These are phyloP conservation scores for Diadromus collaris DNA, from an alignment of 2,888 invertebrate genomes.

Conservation along the genomic window DNA sequence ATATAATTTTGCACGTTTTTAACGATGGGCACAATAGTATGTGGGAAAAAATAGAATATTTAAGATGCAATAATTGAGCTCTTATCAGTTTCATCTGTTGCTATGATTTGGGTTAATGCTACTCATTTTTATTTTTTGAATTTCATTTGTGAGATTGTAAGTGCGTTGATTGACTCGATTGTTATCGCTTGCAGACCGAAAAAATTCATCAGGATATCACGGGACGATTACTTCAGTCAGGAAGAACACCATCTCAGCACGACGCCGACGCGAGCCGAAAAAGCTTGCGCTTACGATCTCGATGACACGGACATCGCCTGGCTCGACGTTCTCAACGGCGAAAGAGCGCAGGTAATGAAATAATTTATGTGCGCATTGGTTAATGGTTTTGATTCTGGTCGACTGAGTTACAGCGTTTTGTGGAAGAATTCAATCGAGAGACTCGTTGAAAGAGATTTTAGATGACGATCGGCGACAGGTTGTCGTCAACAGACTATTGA, in stretches of 20 bases:
- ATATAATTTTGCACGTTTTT: no score
- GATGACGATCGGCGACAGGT: neutral
- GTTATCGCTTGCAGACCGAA: constrained; percentile 87
- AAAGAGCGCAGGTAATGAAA: constrained; percentile 85
- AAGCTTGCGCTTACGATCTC: constrained; percentile 96
- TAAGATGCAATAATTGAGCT: no score
- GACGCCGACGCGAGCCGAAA: constrained; percentile 93
- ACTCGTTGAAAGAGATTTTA: neutral
- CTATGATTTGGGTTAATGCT: no score
- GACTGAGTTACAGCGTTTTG: neutral
- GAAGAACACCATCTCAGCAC: constrained; percentile 93
- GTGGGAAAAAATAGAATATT: no score
- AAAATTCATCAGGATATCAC: constrained; percentile 94
- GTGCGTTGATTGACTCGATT: neutral
- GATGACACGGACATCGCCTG: constrained; percentile 96
- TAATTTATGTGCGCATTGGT: neutral
- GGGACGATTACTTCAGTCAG: constrained; percentile 92
- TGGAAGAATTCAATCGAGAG: neutral
- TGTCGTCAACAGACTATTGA: no score
- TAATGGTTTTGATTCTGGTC: neutral
- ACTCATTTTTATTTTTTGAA: constrained; percentile 1
- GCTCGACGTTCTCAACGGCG: constrained; percentile 93
- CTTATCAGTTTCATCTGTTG: no score
- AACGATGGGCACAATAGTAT: no score
- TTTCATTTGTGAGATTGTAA: neutral